Evolutionary conservation across 1,140 invertebrate species (phyloP), one percentile per base, ranked within the genome.

Genomic region (Pectinophora gossypiella): DNA sequence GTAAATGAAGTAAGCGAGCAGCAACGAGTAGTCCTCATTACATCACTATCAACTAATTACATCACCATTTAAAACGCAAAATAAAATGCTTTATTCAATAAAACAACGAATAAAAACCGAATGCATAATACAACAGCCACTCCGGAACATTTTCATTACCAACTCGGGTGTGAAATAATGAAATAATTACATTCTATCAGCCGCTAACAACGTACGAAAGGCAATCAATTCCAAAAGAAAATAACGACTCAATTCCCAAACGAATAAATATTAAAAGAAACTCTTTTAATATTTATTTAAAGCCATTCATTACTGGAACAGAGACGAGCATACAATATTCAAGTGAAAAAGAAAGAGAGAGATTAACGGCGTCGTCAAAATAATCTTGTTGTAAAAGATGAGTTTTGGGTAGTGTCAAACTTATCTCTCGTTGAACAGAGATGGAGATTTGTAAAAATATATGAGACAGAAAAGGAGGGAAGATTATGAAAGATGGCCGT

Each of bases 171-270:
- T 56, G 51, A 57, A 72, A 62, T 60, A 65, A 64, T 62, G 64
- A 68, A 68, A 65, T 62, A 61, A 68, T 72, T 67, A 67, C 63
- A 64, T 60, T 59, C 58, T 63, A 64, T 50, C 40, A 48, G 48
- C 21, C 55, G 43, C 50, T 57, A 64, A 61, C 56, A 62, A 48
- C 27, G 3, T 54, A 61, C 56, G 43, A 46, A 57, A 59, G 58
- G 58, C 60, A 58, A 73, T 75, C 64, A 74, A 71, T 74, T 61
- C 59, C 47, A 54, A 49, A 60, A 61, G 60, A 68, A 72, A 65
- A 68, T 67, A 70, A 72, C 59, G 49, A 60, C 48, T 54, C 21
- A 42, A 16, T 1, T n/a, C 45, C 38, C 19, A n/a, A 55, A 19
- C 40, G 46, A 38, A 53, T 49, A 49, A 53, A 58, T 57, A 52